Evolutionary conservation across 1,140 invertebrate species (phyloP), one percentile per base, ranked within the genome.

Genomic region (Hycleus phaleratus): DNA sequence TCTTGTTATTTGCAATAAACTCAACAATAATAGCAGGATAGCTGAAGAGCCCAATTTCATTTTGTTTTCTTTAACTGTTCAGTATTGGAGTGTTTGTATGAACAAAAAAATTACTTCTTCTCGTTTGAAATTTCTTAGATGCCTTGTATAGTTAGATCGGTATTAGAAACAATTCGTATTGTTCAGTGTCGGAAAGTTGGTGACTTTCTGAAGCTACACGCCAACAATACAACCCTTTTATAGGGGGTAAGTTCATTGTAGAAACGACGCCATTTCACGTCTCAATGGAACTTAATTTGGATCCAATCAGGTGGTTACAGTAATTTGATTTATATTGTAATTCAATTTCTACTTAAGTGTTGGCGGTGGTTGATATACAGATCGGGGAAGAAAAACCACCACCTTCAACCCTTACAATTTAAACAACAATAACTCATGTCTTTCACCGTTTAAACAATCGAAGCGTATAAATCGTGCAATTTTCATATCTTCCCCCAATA

Each of bases 91-190:
- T 32, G 32, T 32, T 7, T 5, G 32, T 18, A 18, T 18, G 7
- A 45, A 53, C 44, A 46, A 44, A 6, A 18, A 53, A 53, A 53
- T 18, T 25, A 5, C 11, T 52, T 46, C 46, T 26, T 53, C 5
- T 12, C 11, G 9, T 45, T 26, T 32, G 32, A 5, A 5, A 7
- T 32, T 2, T 32, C 1, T 32, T 32, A 26, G 43, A 45, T 53
- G 51, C 44, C 51, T n/a, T 53, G 51, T 53, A 53, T 53, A 46
- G 51, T 53, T 53, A 46, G 43, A 32, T 53, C 51, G 18, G 51
- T 53, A 38, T 53, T 53, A 46, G 46, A 53, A 50, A 40, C 11
- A 2, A 18, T 18, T 5, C 32, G 32, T 5, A 5, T 26, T 53
- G 51, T 46, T 53, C 38, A 11, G 32, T 46, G 51, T 53, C 38